Base-by-base conservation (phyloP, 2,113 vertebrate genomes). In the Miniopterus natalensis region DNA sequence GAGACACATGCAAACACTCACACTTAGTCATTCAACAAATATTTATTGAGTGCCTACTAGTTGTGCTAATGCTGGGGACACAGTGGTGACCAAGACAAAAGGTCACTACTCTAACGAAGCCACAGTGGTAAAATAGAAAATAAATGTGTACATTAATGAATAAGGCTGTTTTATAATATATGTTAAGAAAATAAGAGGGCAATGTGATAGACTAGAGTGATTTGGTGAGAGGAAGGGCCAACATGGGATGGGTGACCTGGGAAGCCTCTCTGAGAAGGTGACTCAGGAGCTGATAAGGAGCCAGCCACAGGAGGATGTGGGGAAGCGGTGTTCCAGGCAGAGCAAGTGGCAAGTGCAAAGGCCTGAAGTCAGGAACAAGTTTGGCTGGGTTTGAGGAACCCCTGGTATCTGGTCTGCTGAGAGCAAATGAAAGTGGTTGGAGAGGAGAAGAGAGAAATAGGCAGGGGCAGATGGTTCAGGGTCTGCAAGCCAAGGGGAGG, bases 391-490 rank as follows among this genome's bases (percentile, higher is more conserved):
- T 78, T 9, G 9, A 47, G 89, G 53, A 85, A 49, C 23, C 11
- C 25, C 71, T 29, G 18, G n/a, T 63, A 63, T 0, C 45, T 61
- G 83, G 57, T 73, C 55, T 51, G 55, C 88, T 8, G 23, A 18
- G 84, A 47, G 40, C 51, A 74, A 51, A 71, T 10, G 73, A 42
- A n/a, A 36, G 79, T 40, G 42, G 95, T 74, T 90, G 61, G 68
- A 81, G 78, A 92, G 2, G 4, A 74, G n/a, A 23, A 27, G 61
- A 89, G 79, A 93, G 77, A 92, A 90, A 91, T 5, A 40, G 61
- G 27, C 61, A 65, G 85, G 36, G 68, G 71, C 81, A 74, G 78
- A 86, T 88, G 88, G 96, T 27, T 42, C 5, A 31, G 40, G 86
- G 88, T 84, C 90, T 61, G 88, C 2, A 40, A 79, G 84, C 79